Conservation (phyloP, 2,888 invertebrate species). For the Lithophane leautieri region DNA sequence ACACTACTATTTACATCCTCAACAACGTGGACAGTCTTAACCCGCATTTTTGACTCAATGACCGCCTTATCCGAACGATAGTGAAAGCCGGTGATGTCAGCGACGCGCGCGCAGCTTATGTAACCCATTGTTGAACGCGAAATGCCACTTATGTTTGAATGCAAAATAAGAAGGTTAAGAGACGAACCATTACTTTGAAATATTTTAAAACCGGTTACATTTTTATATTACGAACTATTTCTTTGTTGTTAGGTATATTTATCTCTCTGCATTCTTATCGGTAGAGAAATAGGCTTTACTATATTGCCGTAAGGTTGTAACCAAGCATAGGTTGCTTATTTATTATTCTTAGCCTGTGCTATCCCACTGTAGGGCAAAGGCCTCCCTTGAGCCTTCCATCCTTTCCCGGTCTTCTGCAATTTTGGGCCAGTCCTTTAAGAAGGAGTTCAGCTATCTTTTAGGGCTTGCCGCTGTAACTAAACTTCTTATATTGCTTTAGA, state of each 20-base stretch:
- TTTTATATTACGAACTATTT: constrained; percentile 1
- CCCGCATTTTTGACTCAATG: constrained; percentile 67
- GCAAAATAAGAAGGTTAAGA: constrained; percentile 45
- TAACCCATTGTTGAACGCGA: constrained; percentile 61
- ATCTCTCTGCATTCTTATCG: neutral
- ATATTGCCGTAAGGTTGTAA: neutral
- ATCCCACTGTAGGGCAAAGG: too few species aligned
- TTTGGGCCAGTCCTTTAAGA: neutral
- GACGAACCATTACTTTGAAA: neutral
- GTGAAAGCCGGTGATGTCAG: constrained; percentile 67
- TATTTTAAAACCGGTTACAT: constrained; percentile 34
- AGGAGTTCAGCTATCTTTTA: neutral
- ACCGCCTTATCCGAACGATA: constrained; percentile 64
- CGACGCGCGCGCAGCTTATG: constrained; percentile 58
- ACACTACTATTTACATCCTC: constrained; percentile 19
- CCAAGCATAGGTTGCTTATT: neutral
- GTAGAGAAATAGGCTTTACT: neutral
- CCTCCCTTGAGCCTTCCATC: neutral
- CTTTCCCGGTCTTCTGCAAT: neutral
- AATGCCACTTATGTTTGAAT: constrained; percentile 40
- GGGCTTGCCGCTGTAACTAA: neutral
- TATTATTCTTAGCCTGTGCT: too few species aligned
- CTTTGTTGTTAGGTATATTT: constrained; percentile 9
- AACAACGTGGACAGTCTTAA: constrained; percentile 39
- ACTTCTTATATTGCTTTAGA: neutral